Conservation (phyloP, 2,888 invertebrate genomes). For the Sphaerophoria rueppellii region DNA sequence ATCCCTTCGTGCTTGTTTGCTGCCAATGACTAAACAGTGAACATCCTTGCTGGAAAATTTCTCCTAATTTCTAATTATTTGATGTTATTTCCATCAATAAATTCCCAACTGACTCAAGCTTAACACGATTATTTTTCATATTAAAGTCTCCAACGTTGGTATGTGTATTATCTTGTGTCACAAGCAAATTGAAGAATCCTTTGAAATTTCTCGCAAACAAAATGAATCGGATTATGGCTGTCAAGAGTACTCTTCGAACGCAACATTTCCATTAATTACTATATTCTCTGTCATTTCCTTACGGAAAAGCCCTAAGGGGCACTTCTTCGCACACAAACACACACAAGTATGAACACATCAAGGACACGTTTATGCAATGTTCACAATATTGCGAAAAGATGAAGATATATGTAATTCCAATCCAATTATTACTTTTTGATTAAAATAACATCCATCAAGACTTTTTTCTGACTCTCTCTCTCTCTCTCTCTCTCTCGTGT, state of each 20-base stretch:
- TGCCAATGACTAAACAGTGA: too few relatives aligned
- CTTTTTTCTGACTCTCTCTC: not conserved
- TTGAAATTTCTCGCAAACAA: slow-evolving; percentile 21
- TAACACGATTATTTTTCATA: not conserved
- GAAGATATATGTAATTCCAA: slow-evolving; percentile 49
- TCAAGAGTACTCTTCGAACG: not conserved
- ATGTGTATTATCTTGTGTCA: not conserved
- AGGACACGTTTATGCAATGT: not conserved
- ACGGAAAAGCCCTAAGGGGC: slow-evolving; percentile 19
- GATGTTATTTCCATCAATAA: slow-evolving; percentile 21
- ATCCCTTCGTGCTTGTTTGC: too few relatives aligned
- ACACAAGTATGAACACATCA: too few relatives aligned
- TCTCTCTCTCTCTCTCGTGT: not conserved
- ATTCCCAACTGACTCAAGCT: slow-evolving; percentile 4
- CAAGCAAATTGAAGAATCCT: slow-evolving; percentile 12
- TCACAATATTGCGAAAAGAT: slow-evolving; percentile 10
- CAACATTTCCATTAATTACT: slow-evolving; percentile 47
- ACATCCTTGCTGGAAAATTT: too few relatives aligned
- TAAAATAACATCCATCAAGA: slow-evolving; percentile 30
- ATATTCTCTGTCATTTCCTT: slow-evolving; percentile 4
- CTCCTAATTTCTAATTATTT: not conserved
- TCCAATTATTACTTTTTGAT: slow-evolving; percentile 67
- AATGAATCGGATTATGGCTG: slow-evolving; percentile 38
- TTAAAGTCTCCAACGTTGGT: not conserved
- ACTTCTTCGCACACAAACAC: not conserved